These are phyloP conservation scores for Anthrax anthrax DNA, from an alignment of 2,888 invertebrate genomes.

Conservation along the genomic window DNA sequence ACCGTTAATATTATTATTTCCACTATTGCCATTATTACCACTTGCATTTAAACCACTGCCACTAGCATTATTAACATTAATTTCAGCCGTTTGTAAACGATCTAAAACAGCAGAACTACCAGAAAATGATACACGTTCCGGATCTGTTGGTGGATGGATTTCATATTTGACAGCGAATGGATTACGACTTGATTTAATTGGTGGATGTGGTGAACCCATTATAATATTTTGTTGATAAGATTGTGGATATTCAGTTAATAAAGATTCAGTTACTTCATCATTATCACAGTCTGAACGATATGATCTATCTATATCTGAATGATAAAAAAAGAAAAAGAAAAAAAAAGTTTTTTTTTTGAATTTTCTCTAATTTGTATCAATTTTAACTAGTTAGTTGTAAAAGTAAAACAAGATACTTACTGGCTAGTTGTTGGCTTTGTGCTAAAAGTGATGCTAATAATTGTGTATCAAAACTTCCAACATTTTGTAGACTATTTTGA, in stretches of 20 bases:
- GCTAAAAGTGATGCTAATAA: slow-evolving; percentile 41
- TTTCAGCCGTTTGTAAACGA: slow-evolving; percentile 17
- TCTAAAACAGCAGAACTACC: slow-evolving; percentile 22
- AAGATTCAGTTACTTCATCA: slow-evolving; percentile 38
- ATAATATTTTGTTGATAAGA: slow-evolving; percentile 21
- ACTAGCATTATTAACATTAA: slow-evolving; percentile 5
- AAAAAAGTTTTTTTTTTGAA: not conserved
- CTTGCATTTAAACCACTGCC: not conserved
- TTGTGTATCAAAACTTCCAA: slow-evolving; percentile 37
- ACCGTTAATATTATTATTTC: not conserved
- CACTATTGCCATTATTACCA: not conserved
- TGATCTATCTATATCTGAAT: slow-evolving; percentile 49
- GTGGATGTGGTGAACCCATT: slow-evolving; percentile 12
- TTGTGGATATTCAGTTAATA: slow-evolving; percentile 30
- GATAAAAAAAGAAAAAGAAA: slow-evolving; percentile 14
- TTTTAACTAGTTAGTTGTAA: not conserved
- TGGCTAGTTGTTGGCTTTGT: slow-evolving; percentile 44
- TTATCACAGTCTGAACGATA: slow-evolving; percentile 62
- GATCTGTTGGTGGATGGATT: slow-evolving; percentile 16
- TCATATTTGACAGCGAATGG: slow-evolving; percentile 30
- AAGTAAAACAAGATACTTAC: slow-evolving; percentile 29
- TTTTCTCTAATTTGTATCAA: too few species aligned
- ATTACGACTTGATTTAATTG: slow-evolving; percentile 26
- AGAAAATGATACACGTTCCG: slow-evolving; percentile 20
- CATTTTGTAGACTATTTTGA: slow-evolving; percentile 32